These are phyloP conservation scores for Mamestra brassicae DNA, from an alignment of 2,888 invertebrate species.

Conservation along the genomic window DNA sequence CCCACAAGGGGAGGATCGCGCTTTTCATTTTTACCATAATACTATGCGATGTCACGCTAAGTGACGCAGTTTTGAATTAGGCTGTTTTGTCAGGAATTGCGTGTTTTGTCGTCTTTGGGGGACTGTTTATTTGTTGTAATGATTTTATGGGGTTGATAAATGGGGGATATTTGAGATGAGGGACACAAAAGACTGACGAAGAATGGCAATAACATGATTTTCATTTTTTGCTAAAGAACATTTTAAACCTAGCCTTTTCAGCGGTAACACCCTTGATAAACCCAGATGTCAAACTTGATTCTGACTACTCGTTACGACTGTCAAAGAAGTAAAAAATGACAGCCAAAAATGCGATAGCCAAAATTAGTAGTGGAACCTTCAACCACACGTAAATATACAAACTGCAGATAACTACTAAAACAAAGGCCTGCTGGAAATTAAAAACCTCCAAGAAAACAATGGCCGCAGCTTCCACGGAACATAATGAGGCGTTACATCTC, in stretches of 20 bases:
- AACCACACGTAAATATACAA: background rate
- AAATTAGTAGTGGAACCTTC: background rate
- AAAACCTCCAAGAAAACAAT: constrained; percentile 40
- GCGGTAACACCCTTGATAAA: too few species aligned
- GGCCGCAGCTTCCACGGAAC: constrained; percentile 31
- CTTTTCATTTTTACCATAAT: constrained; percentile 56
- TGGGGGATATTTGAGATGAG: constrained; percentile 21
- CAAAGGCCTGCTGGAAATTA: constrained; percentile 33
- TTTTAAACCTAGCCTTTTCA: too few species aligned
- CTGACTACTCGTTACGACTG: background rate
- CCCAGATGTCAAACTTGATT: too few species aligned
- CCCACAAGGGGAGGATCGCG: constrained; percentile 42
- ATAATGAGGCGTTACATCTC: constrained; percentile 58
- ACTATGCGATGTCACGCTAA: constrained; percentile 62
- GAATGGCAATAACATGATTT: too few species aligned
- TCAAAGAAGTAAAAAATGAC: background rate
- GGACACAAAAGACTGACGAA: background rate
- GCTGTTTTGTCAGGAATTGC: constrained; percentile 48
- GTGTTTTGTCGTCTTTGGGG: constrained; percentile 46
- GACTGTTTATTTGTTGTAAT: constrained; percentile 38
- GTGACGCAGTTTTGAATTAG: constrained; percentile 54
- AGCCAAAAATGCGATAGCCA: background rate
- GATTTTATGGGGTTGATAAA: constrained; percentile 24
- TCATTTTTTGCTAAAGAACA: too few species aligned
- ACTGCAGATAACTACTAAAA: constrained; percentile 11